These are phyloP conservation scores for Stenodema calcarata DNA, from an alignment of 2,888 invertebrate species.

Conservation along the genomic window DNA sequence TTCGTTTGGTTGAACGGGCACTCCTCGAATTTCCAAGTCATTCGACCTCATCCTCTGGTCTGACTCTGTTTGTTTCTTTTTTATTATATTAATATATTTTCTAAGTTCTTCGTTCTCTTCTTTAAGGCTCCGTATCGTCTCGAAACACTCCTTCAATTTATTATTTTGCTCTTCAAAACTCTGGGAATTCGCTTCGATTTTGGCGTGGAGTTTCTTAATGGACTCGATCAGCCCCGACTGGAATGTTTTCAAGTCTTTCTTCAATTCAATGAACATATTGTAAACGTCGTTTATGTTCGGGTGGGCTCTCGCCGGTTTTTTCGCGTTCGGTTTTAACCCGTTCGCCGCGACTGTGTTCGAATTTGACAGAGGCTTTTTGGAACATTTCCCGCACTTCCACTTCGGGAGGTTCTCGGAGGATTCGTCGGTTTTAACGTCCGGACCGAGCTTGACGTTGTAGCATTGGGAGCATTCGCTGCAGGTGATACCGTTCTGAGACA, in stretches of 20 bases:
- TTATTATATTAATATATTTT: neutral
- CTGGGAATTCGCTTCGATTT: neutral
- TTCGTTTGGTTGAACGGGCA: conserved; percentile 31
- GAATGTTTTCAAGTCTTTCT: conserved; percentile 17
- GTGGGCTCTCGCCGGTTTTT: neutral
- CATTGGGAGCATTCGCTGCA: neutral
- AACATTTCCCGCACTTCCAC: conserved; percentile 18
- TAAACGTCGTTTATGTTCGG: neutral
- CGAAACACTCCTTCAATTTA: conserved; percentile 23
- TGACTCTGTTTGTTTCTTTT: conserved; percentile 12
- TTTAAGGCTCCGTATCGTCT: conserved; percentile 2
- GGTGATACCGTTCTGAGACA: neutral
- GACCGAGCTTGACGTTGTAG: neutral
- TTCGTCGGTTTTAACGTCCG: neutral
- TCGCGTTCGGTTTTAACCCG: neutral
- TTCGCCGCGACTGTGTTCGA: neutral
- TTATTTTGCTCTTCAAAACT: conserved; percentile 23
- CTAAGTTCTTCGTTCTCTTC: conserved; percentile 17
- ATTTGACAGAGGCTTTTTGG: neutral
- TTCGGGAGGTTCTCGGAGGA: neutral
- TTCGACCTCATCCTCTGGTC: conserved; percentile 10
- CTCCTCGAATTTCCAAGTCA: conserved; percentile 28
- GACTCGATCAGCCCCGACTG: conserved; percentile 6
- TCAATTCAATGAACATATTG: conserved; percentile 10
- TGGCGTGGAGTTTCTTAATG: conserved; percentile 20